A percentile compares a stretch with the other conserved stretches of the same genome.
Evolutionary conservation across 2,888 invertebrate species (phyloP).

Genomic region (Macrophya annulata): DNA sequence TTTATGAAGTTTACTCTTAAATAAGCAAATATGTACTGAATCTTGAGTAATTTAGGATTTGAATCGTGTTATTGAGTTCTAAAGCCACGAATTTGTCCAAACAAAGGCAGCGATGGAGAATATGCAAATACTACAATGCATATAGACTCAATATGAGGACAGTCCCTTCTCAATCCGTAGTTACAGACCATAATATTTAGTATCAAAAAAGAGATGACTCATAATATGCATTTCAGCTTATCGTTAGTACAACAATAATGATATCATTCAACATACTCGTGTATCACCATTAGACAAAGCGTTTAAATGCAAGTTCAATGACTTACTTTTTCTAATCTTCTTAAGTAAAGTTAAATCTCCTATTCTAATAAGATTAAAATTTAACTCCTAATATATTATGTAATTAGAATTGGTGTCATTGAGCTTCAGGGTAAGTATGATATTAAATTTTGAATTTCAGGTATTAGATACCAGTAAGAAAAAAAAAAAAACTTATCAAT

Average conservation of each 20-base stretch:
- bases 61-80: not conserved
- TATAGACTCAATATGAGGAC: not conserved
- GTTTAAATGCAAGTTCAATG: not conserved
- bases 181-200: not conserved
- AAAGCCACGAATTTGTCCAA: not conserved
- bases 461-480: too few species aligned
- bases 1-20: not conserved
- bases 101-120: not conserved
- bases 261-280: not conserved
- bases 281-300: not conserved
- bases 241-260: conserved; percentile 12
- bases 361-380: not conserved
- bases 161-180: not conserved
- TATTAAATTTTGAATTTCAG: not conserved
- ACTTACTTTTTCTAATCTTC: conserved; percentile 8
- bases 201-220: not conserved
- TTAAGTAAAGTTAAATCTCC: not conserved
- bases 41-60: not conserved
- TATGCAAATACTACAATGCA: not conserved
- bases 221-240: not conserved
- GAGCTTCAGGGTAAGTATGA: not conserved
- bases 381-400: not conserved
- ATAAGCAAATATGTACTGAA: not conserved
- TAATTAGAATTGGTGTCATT: not conserved
- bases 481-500: too few species aligned